phyloP scores from a whole-genome alignment of 2,797 vertebrate species.

The Catamblyrhynchus diadema region DNA sequence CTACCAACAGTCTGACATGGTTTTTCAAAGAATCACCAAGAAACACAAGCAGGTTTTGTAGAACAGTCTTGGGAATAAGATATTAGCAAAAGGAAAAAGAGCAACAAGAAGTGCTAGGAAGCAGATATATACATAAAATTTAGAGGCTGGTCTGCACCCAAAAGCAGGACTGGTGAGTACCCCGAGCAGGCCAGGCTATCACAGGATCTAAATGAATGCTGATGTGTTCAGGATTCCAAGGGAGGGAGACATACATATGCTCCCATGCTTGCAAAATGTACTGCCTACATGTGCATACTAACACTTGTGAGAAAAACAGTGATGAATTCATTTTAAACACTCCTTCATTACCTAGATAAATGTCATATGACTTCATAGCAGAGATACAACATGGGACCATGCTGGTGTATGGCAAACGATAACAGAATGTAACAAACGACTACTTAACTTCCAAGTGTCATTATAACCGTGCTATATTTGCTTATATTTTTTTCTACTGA shows the following conservation, averaged over 20 bases:
- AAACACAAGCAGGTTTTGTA: background rate
- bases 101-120: background rate
- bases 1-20: background rate
- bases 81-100: background rate
- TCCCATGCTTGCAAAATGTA: background rate
- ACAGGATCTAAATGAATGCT: background rate
- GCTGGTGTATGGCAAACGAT: background rate
- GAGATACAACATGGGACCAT: background rate
- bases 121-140: background rate
- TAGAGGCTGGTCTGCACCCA: background rate
- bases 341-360: background rate
- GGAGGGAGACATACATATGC: rapidly evolving
- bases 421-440: background rate
- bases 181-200: rapidly evolving
- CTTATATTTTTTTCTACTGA: background rate
- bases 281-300: background rate
- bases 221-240: background rate
- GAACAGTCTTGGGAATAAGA: background rate
- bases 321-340: background rate
- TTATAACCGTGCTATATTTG: background rate
- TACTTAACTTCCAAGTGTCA: background rate
- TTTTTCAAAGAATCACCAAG: background rate
- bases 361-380: background rate
- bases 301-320: background rate
- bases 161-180: background rate